Conservation (phyloP, 2,888 invertebrate species). For the Psococerastis gibbosa region DNA sequence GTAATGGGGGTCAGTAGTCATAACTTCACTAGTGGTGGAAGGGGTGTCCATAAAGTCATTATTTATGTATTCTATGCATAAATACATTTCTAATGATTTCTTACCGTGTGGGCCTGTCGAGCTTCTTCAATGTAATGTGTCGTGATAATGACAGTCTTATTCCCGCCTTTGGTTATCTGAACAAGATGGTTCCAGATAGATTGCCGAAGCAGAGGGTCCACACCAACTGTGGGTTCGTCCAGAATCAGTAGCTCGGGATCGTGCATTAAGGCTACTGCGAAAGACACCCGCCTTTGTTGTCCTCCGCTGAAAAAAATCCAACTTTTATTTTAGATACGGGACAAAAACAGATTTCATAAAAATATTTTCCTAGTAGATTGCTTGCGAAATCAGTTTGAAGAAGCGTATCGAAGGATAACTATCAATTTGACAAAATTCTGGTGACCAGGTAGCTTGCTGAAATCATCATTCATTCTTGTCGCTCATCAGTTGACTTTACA, state of each 20-base stretch:
- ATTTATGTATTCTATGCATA: too few relatives aligned
- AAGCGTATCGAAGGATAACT: too few relatives aligned
- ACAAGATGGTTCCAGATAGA: slow-evolving; percentile 91
- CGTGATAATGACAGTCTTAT: slow-evolving; percentile 81
- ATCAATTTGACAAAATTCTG: too few relatives aligned
- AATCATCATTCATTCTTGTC: too few relatives aligned
- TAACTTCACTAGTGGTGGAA: too few relatives aligned
- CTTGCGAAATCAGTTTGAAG: too few relatives aligned
- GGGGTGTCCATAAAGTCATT: too few relatives aligned
- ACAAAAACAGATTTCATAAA: too few relatives aligned
- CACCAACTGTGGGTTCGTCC: slow-evolving; percentile 86
- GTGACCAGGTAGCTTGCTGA: too few relatives aligned
- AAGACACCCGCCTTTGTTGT: slow-evolving; percentile 77
- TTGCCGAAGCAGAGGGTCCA: slow-evolving; percentile 73
- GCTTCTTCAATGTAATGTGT: slow-evolving; percentile 95
- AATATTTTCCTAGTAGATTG: not conserved
- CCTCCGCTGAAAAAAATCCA: slow-evolving; percentile 50
- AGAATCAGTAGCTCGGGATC: slow-evolving; percentile 80
- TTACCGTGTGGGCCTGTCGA: slow-evolving; percentile 70
- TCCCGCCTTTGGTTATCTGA: slow-evolving; percentile 70
- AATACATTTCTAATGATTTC: too few relatives aligned
- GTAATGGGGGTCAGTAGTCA: too few relatives aligned
- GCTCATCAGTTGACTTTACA: too few relatives aligned
- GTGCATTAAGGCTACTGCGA: slow-evolving; percentile 81
- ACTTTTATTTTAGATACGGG: slow-evolving; percentile 12